phyloP scores from a whole-genome alignment of 2,797 vertebrate genomes.

The Enteromius radiatus region DNA sequence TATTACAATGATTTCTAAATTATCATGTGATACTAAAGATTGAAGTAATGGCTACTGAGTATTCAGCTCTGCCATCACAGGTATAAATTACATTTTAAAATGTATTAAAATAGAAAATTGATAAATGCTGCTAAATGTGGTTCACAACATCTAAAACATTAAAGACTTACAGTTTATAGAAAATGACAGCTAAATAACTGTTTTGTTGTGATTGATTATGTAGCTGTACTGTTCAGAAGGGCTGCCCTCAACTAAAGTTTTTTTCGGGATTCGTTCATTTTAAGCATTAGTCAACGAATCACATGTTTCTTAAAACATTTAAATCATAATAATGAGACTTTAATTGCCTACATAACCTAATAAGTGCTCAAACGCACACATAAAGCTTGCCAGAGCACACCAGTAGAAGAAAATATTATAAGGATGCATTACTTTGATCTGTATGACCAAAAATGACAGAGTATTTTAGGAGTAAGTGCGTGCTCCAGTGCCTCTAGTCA shows the following conservation, averaged over 20 bases:
- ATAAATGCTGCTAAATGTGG: neutral
- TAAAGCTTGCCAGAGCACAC: too few species aligned
- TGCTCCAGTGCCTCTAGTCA: too few species aligned
- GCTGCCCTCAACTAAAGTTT: neutral
- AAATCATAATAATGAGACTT: too few species aligned
- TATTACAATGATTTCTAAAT: neutral
- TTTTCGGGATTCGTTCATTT: neutral
- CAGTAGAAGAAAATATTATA: too few species aligned
- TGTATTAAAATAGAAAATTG: neutral
- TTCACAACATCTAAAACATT: neutral
- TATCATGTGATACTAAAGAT: neutral
- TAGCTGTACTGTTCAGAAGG: neutral
- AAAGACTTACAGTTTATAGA: neutral
- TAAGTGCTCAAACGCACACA: too few species aligned
- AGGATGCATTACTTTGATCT: too few species aligned
- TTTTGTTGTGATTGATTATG: neutral
- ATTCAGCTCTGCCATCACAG: neutral
- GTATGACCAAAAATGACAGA: too few species aligned
- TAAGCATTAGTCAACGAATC: too few species aligned
- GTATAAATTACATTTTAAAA: neutral
- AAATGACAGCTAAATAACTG: neutral
- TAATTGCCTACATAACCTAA: too few species aligned
- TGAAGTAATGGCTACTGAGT: neutral
- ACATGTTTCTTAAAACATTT: too few species aligned
- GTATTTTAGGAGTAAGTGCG: too few species aligned